These are phyloP conservation scores for Sebastes schlegelii DNA, from an alignment of 2,113 vertebrate genomes.

Conservation along the genomic window DNA sequence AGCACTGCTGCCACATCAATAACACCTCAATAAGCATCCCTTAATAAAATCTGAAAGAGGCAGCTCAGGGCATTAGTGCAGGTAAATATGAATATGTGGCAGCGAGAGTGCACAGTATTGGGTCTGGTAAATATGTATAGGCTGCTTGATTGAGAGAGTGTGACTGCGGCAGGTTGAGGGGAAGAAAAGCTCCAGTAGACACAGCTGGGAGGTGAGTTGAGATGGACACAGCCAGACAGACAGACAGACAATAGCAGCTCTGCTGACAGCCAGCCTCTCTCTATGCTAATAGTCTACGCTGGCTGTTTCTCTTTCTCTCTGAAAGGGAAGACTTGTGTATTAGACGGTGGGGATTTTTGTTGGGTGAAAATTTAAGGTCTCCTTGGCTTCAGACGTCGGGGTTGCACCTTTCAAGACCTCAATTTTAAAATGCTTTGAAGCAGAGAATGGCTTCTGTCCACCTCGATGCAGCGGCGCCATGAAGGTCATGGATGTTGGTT, in stretches of 20 bases:
- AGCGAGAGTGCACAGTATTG: slow-evolving; percentile 30
- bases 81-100: slow-evolving; percentile 54
- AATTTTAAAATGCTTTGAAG: slow-evolving; percentile 78
- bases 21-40: slow-evolving; percentile 61
- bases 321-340: slow-evolving; percentile 24
- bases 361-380: slow-evolving; percentile 38
- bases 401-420: slow-evolving; percentile 75
- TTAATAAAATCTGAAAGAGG: slow-evolving; percentile 60
- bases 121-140: slow-evolving; percentile 53
- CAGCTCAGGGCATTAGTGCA: slow-evolving; percentile 29
- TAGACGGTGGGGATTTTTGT: slow-evolving; percentile 41
- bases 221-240: slow-evolving; percentile 51
- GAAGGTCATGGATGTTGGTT: slow-evolving; percentile 67
- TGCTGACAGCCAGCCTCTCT: slow-evolving; percentile 58
- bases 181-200: slow-evolving; percentile 44
- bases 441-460: slow-evolving; percentile 78
- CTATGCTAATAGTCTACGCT: slow-evolving; percentile 49
- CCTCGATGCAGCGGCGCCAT: slow-evolving; percentile 53
- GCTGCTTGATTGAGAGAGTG: slow-evolving; percentile 57
- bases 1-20: slow-evolving; percentile 68
- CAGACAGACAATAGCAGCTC: slow-evolving; percentile 67
- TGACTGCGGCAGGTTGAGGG: slow-evolving; percentile 36
- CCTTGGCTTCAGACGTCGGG: slow-evolving; percentile 31
- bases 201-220: slow-evolving; percentile 45
- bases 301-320: slow-evolving; percentile 13